Conservation (phyloP, 2,888 invertebrate genomes). For the Drosophila lacicola region DNA sequence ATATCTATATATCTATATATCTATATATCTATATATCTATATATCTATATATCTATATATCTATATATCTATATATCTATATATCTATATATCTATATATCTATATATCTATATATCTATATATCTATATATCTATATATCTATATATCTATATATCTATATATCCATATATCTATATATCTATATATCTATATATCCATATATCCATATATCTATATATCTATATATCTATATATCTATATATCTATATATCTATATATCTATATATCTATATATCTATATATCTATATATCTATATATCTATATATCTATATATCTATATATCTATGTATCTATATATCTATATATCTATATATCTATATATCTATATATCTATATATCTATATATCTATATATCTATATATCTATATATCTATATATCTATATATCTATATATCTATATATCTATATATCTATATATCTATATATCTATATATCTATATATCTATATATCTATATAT, state of each 20-base stretch:
- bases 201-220: not conserved
- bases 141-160: not conserved
- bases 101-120: constrained; percentile 7
- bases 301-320: constrained; percentile 1
- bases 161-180: not conserved
- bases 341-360: constrained; percentile 1
- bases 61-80: constrained; percentile 8
- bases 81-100: constrained; percentile 10
- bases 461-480: constrained; percentile 4
- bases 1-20: constrained; percentile 7
- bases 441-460: constrained; percentile 8
- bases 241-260: not conserved
- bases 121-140: not conserved
- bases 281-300: not conserved
- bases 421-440: constrained; percentile 8
- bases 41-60: constrained; percentile 4
- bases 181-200: not conserved
- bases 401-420: constrained; percentile 6
- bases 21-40: constrained; percentile 6
- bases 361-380: constrained; percentile 4
- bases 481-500: constrained; percentile 7
- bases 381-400: constrained; percentile 9
- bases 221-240: not conserved
- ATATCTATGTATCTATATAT: constrained; percentile 2
- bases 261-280: not conserved